A percentile compares a stretch with the other conserved stretches of the same genome.
These are phyloP conservation scores for Autographa gamma DNA, from an alignment of 2,888 invertebrate genomes.

Conservation along the genomic window DNA sequence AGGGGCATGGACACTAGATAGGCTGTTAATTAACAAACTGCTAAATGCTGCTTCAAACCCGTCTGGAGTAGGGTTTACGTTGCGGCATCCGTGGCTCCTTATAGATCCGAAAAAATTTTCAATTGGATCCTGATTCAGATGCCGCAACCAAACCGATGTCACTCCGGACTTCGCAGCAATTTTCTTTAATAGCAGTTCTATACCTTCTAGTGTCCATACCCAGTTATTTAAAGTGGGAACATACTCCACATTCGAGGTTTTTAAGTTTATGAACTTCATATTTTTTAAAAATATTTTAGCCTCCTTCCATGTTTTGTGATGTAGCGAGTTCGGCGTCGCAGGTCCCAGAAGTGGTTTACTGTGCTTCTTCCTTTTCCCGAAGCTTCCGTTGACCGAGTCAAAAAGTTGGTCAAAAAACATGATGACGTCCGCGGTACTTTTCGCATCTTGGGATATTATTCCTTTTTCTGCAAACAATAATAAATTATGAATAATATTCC, in stretches of 20 bases:
- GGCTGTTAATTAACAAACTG: constrained; percentile 11
- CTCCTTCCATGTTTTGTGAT: too few relatives aligned
- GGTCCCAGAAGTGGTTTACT: too few relatives aligned
- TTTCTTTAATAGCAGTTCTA: constrained; percentile 11
- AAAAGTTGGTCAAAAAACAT: too few relatives aligned
- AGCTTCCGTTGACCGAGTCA: too few relatives aligned
- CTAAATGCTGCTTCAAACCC: constrained; percentile 13
- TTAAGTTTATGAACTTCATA: too few relatives aligned
- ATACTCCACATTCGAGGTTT: neutral
- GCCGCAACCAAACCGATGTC: constrained; percentile 22
- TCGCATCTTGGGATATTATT: too few relatives aligned
- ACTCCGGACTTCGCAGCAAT: constrained; percentile 3
- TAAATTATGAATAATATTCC: too few relatives aligned
- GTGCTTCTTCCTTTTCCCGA: too few relatives aligned
- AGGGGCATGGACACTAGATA: constrained; percentile 26
- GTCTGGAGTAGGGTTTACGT: constrained; percentile 18
- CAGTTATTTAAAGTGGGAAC: constrained; percentile 11
- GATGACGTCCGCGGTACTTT: too few relatives aligned
- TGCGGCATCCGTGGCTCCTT: constrained; percentile 20
- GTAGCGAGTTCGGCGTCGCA: too few relatives aligned
- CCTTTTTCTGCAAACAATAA: too few relatives aligned
- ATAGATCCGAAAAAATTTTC: constrained; percentile 37
- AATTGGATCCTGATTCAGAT: constrained; percentile 32
- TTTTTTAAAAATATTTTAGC: too few relatives aligned
- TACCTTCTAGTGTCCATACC: constrained; percentile 17